These are phyloP conservation scores for Chrysolina americana DNA, from an alignment of 2,888 invertebrate genomes.

Conservation along the genomic window DNA sequence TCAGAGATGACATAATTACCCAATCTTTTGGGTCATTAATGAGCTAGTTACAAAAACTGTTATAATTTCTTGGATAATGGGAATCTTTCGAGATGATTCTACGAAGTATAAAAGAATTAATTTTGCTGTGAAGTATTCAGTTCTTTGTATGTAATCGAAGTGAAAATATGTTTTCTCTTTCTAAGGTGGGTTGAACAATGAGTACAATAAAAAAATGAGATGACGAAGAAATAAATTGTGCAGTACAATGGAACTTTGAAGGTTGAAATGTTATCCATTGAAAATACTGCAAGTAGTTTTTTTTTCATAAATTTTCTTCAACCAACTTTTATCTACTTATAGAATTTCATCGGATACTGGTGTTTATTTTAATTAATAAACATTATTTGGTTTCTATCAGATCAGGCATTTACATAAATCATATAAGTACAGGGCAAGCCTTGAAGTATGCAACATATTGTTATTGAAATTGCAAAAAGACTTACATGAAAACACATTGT, in stretches of 20 bases:
- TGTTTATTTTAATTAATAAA: too few species aligned
- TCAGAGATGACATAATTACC: conserved; percentile 38
- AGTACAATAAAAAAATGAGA: background rate
- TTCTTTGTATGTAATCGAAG: conserved; percentile 8
- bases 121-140: conserved; percentile 27
- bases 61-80: conserved; percentile 24
- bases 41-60: conserved; percentile 33
- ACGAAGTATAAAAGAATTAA: conserved; percentile 39
- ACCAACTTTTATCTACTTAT: too few species aligned
- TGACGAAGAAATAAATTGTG: background rate
- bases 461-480: too few species aligned
- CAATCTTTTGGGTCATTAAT: conserved; percentile 29
- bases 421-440: too few species aligned
- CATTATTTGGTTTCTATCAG: too few species aligned
- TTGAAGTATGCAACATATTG: too few species aligned
- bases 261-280: too few species aligned
- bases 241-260: background rate
- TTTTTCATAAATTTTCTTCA: too few species aligned
- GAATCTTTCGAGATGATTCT: conserved; percentile 32
- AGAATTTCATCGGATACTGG: too few species aligned
- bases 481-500: too few species aligned
- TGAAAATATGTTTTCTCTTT: conserved; percentile 36
- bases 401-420: too few species aligned
- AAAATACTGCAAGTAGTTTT: too few species aligned
- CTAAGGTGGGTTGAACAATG: conserved; percentile 41